A percentile compares a stretch with the other conserved stretches of the same genome.
phyloP scores from a whole-genome alignment of 2,888 invertebrate genomes.

The Nemapogon koenigi region DNA sequence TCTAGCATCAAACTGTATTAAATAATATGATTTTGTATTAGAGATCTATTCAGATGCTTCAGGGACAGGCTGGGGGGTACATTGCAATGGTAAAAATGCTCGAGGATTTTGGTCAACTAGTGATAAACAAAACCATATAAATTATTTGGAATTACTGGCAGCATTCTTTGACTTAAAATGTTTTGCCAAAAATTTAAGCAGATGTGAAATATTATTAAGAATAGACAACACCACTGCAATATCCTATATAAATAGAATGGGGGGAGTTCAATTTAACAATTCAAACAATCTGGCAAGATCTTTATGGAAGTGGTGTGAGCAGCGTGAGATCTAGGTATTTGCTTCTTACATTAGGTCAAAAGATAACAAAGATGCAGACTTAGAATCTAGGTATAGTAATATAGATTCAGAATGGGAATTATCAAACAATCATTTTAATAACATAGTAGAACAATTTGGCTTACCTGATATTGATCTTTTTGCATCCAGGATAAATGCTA shows the following conservation, averaged over 20 bases:
- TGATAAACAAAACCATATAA: constrained; percentile 8
- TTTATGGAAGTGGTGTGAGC: constrained; percentile 2
- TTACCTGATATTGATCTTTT: constrained; percentile 9
- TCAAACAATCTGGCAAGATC: neutral
- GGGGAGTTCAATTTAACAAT: neutral
- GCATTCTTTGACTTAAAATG: constrained; percentile 9
- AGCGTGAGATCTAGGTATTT: neutral
- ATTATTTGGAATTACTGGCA: constrained; percentile 9
- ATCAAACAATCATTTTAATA: neutral
- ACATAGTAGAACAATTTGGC: constrained; percentile 10
- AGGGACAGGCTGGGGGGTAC: constrained; percentile 7
- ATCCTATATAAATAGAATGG: constrained; percentile 12
- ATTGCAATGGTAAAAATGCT: constrained; percentile 2
- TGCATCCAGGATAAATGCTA: constrained; percentile 10
- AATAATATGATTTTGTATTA: neutral
- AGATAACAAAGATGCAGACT: constrained; percentile 13
- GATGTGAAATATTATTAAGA: constrained; percentile 13
- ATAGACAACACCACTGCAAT: constrained; percentile 18
- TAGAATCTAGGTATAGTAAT: constrained; percentile 10
- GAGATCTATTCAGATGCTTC: constrained; percentile 10
- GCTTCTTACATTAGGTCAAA: constrained; percentile 13
- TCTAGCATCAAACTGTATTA: constrained; percentile 3
- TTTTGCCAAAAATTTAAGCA: constrained; percentile 8
- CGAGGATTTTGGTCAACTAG: constrained; percentile 8
- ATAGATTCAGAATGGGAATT: constrained; percentile 12